Conservation (phyloP, 2,113 vertebrate genomes). For the Callipepla squamata region DNA sequence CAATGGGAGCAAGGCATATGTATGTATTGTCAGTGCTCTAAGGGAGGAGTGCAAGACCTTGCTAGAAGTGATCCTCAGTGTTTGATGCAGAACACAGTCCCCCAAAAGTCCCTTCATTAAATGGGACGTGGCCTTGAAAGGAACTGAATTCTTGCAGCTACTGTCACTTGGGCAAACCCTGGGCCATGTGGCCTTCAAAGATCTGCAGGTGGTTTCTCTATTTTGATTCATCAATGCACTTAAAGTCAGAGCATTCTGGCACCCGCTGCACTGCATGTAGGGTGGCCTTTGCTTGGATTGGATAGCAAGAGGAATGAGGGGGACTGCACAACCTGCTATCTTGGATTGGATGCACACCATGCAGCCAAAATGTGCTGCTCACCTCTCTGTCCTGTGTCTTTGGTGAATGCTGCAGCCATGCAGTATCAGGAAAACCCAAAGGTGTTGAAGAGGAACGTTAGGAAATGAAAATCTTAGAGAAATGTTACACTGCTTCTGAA, state of each 20-base stretch:
- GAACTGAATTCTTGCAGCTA: not conserved
- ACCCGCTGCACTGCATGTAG: not conserved
- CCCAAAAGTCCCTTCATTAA: not conserved
- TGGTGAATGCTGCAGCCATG: not conserved
- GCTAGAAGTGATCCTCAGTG: not conserved
- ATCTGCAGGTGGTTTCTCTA: not conserved
- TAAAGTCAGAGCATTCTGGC: not conserved
- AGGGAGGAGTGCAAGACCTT: not conserved
- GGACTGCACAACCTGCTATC: not conserved
- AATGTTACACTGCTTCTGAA: not conserved
- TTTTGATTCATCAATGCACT: not conserved
- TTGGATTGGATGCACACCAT: rapidly evolving
- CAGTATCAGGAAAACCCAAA: not conserved
- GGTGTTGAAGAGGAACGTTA: not conserved
- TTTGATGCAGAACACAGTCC: not conserved
- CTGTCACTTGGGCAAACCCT: not conserved
- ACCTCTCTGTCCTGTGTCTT: not conserved
- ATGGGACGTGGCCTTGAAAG: not conserved
- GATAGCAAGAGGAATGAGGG: not conserved
- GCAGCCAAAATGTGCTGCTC: not conserved
- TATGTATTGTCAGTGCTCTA: not conserved
- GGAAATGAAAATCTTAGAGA: not conserved
- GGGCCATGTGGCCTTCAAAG: rapidly evolving
- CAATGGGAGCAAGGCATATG: not conserved
- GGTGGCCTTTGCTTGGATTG: not conserved